Base-by-base conservation (phyloP, 2,113 vertebrate species). In the Apeltes quadracus region DNA sequence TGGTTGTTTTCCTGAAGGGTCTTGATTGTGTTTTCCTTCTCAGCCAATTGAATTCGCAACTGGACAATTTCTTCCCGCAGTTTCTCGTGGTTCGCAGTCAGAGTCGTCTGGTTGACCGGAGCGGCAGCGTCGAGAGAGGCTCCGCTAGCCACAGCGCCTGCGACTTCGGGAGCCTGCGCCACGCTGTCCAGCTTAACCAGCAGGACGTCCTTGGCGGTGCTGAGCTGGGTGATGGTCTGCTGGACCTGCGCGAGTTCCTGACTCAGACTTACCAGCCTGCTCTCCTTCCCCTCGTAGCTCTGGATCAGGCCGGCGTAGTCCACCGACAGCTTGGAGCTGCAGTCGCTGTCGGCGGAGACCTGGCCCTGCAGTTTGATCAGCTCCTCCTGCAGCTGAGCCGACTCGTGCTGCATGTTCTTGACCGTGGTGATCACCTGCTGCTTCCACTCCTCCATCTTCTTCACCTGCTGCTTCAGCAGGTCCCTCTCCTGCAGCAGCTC, bases 361-460 rank as follows among this genome's bases (percentile, higher is more conserved):
- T 96, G 96, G 4, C 94, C 92, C 79, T 98, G 96, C 23, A 99
- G 95, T 5, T 93, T 95, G 3, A 96, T 88, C 9, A 99, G 93
- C 50, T 99, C 97, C 25, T 98, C 97, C 20, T 98, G 96, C 32
- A 98, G 95, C 78, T 98, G 96, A 14, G 95, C 97, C 0, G 97
- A 98, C 88, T 99, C 98, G 0, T 96, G 97, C n/a, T 98, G 96
- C 97, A 99, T 98, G 69, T 99, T 98, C 81, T 96, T 96, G 5
- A 99, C 96, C 0, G 98, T 98, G 11, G 98, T 99, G 84, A 98
- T 97, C 54, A 98, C 98, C 76, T 99, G 98, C 62, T 97, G 96
- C 72, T 99, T 99, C 98, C 98, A 99, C 82, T 99, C 98, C 20
- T 98, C 97, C 96, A 99, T 96, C 86, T 98, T 99, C 91, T 99